Conservation (phyloP, 2,113 vertebrate species). For the Aix galericulata region DNA sequence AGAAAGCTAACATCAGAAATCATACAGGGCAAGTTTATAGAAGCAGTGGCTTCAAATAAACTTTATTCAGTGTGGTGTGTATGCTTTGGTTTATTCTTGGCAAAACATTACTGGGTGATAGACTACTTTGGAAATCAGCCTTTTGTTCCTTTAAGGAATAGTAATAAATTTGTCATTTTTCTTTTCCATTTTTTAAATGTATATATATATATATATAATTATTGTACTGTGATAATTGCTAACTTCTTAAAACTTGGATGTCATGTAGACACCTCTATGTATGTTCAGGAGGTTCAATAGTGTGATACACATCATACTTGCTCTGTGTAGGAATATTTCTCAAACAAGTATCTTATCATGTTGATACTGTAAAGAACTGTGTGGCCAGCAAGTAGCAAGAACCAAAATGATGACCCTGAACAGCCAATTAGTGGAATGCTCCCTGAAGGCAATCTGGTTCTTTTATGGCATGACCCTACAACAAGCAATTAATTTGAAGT, state of each 20-base stretch:
- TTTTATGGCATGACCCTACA: background rate
- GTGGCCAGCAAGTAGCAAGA: background rate
- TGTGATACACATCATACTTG: background rate
- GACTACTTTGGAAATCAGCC: background rate
- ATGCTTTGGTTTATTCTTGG: fast-evolving
- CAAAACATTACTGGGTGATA: background rate
- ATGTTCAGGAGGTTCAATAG: background rate
- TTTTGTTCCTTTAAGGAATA: background rate
- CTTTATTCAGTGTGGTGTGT: background rate
- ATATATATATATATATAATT: background rate
- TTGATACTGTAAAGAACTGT: background rate
- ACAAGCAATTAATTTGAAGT: background rate
- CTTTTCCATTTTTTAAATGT: background rate
- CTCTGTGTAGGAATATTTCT: background rate
- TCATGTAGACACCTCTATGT: background rate
- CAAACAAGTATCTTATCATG: background rate
- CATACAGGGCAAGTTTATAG: background rate
- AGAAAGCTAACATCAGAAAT: background rate
- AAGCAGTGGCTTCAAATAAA: background rate
- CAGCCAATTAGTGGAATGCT: background rate
- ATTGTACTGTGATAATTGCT: background rate
- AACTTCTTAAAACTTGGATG: background rate
- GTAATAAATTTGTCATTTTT: fast-evolving
- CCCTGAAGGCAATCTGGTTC: background rate
- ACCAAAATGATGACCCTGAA: background rate